Conservation (phyloP, 2,888 invertebrate genomes). For the Eilema griseolum region DNA sequence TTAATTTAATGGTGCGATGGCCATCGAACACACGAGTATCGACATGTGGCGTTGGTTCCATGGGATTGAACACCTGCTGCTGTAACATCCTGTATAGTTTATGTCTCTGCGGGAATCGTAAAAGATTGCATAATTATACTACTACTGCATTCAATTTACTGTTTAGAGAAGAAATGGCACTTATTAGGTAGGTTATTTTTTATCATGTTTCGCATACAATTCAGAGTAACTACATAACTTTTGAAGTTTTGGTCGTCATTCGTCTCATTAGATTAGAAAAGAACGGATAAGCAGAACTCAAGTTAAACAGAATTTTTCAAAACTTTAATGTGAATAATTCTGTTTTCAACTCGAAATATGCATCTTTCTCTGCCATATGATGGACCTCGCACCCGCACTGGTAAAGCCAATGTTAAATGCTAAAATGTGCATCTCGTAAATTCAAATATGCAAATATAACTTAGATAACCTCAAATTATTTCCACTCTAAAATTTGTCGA, state of each 20-base stretch:
- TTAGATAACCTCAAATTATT: neutral
- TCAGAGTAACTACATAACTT: neutral
- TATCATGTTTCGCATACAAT: too few relatives aligned
- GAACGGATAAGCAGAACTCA: too few relatives aligned
- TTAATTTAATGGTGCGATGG: conserved; percentile 62
- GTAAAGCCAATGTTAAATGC: too few relatives aligned
- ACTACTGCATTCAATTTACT: conserved; percentile 8
- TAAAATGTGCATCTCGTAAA: too few relatives aligned
- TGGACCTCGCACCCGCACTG: too few relatives aligned
- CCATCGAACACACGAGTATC: conserved; percentile 55
- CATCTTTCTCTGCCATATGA: too few relatives aligned
- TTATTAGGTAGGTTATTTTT: too few relatives aligned
- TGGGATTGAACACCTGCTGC: conserved; percentile 61
- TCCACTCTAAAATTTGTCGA: neutral
- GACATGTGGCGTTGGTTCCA: conserved; percentile 62
- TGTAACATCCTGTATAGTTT: conserved; percentile 49
- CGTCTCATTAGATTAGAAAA: neutral
- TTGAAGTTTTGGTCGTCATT: neutral
- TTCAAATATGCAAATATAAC: neutral
- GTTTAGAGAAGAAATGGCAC: neutral
- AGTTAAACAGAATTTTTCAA: too few relatives aligned
- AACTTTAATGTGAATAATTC: too few relatives aligned
- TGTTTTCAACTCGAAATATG: too few relatives aligned
- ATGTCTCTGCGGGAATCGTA: conserved; percentile 20
- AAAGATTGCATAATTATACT: conserved; percentile 20